A percentile compares a stretch with the other conserved stretches of the same genome.
These are phyloP conservation scores for Hyperoplus immaculatus DNA, from an alignment of 2,797 vertebrate species.

Conservation along the genomic window DNA sequence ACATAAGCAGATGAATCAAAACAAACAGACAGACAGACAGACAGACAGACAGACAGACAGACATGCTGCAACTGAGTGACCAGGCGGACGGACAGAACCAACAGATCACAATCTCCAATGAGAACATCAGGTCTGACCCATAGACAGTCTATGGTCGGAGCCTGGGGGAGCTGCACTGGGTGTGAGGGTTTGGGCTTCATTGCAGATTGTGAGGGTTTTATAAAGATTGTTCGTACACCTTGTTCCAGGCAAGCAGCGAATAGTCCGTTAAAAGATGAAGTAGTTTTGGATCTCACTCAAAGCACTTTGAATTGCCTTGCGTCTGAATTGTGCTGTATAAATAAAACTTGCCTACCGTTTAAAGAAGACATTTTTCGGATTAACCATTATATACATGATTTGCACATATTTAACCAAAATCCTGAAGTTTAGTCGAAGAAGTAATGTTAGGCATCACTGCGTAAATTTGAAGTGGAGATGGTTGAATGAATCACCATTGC, in stretches of 20 bases:
- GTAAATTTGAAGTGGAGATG: not conserved
- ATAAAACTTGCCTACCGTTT: no score
- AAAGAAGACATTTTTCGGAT: no score
- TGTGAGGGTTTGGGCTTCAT: conserved; percentile 42
- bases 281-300: not conserved
- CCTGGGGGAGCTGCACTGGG: not conserved
- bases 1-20: conserved; percentile 23
- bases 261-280: not conserved
- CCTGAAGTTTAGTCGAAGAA: not conserved
- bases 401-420: not conserved
- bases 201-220: conserved; percentile 82
- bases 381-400: no score
- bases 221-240: conserved; percentile 75
- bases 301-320: no score
- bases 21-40: conserved; percentile 1
- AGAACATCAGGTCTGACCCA: conserved; percentile 26
- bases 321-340: no score
- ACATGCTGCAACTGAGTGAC: conserved; percentile 26
- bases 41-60: conserved; percentile 9
- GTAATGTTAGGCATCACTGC: not conserved
- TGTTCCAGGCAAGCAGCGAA: conserved; percentile 52
- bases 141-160: no score
- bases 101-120: conserved; percentile 78
- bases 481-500: not conserved
- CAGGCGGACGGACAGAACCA: conserved; percentile 23